These are phyloP conservation scores for Cepaea hortensis DNA, from an alignment of 2,888 invertebrate genomes.

Conservation along the genomic window DNA sequence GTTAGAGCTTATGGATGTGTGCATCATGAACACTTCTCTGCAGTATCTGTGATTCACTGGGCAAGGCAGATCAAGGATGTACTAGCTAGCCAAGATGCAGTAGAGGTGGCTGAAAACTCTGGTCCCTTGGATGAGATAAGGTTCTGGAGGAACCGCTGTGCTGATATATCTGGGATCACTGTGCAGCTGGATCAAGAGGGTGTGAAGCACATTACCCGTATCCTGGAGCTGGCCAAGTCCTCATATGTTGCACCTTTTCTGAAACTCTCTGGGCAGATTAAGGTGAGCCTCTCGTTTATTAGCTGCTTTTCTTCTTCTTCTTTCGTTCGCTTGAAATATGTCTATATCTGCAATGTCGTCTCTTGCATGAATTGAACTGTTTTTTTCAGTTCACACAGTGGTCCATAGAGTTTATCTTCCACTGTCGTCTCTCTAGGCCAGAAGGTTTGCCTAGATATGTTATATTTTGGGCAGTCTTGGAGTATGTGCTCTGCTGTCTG, in stretches of 20 bases:
- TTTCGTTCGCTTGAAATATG: no score
- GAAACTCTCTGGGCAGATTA: conserved; percentile 75
- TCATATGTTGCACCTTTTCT: conserved; percentile 76
- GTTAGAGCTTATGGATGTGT: no score
- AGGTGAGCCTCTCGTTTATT: conserved; percentile 60
- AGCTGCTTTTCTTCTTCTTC: no score
- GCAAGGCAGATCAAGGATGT: conserved; percentile 89
- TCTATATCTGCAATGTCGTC: no score
- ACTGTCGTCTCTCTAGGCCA: no score
- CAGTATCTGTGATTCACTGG: conserved; percentile 84
- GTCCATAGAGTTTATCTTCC: no score
- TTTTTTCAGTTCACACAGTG: no score
- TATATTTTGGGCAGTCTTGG: no score
- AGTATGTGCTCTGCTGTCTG: no score
- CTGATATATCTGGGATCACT: conserved; percentile 76
- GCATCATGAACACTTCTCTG: background rate
- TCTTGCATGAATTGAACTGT: no score
- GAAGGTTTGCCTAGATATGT: no score
- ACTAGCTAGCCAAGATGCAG: conserved; percentile 86
- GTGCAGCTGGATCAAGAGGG: conserved; percentile 76
- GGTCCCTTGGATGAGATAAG: conserved; percentile 77
- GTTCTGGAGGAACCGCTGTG: conserved; percentile 76
- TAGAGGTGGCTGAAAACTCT: conserved; percentile 76
- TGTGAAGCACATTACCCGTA: conserved; percentile 74
- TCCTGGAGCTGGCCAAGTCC: conserved; percentile 75